A percentile compares a stretch with the other conserved stretches of the same genome.
These are phyloP conservation scores for Botrylloides violaceus DNA, from an alignment of 23 tunicate genomes.

Conservation along the genomic window DNA sequence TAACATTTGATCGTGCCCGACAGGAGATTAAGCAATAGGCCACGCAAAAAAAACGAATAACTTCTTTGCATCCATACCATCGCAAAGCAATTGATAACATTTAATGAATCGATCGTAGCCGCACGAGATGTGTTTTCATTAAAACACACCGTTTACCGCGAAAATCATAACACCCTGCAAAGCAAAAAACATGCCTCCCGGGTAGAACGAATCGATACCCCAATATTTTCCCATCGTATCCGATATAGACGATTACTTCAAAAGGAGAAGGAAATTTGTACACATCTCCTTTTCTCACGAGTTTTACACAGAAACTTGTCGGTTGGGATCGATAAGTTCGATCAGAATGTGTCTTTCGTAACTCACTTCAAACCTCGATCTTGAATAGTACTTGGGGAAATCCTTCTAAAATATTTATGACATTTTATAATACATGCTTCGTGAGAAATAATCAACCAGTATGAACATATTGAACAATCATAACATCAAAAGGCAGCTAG, in stretches of 20 bases:
- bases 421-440: background rate
- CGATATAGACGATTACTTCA: too few species aligned
- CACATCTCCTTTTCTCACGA: too few species aligned
- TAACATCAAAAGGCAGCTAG: too few species aligned
- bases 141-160: background rate
- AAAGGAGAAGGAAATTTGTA: too few species aligned
- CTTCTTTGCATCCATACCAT: background rate
- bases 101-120: background rate
- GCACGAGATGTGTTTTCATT: background rate
- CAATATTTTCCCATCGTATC: too few species aligned
- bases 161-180: background rate
- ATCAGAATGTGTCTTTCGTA: conserved; percentile 2
- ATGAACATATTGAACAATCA: too few species aligned
- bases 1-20: background rate
- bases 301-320: too few species aligned
- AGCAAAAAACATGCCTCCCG: background rate
- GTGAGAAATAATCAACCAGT: background rate
- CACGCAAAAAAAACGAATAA: background rate
- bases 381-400: background rate
- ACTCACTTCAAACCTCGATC: background rate
- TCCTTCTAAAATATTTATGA: background rate
- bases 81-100: background rate
- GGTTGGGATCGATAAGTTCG: background rate
- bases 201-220: background rate
- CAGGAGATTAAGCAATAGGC: background rate